Percentiles rank a stretch among this genome's conserved stretches.
Evolutionary conservation across 2,888 invertebrate species (phyloP).

Genomic region (Yponomeuta plumbellus): DNA sequence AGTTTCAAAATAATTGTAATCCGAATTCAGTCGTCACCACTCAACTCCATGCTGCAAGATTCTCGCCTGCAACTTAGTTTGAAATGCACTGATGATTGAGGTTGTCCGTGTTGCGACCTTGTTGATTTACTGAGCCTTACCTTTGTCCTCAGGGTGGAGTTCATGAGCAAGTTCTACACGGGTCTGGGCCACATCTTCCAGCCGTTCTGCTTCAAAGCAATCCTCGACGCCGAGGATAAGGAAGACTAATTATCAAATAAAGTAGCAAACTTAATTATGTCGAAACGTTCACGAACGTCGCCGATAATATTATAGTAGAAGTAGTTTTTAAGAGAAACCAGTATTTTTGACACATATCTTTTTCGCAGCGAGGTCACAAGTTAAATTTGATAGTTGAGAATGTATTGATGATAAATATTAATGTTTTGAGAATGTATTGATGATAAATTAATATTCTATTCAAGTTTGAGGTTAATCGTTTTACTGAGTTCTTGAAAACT

Average conservation of each 20-base stretch:
- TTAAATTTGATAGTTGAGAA: background rate
- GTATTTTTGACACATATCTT: conserved; percentile 10
- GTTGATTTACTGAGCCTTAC: too few species aligned
- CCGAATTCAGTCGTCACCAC: too few species aligned
- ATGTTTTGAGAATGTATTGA: background rate
- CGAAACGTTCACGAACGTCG: background rate
- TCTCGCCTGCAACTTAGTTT: too few species aligned
- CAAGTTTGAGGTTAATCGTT: too few species aligned
- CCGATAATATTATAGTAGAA: background rate
- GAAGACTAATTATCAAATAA: conserved; percentile 42
- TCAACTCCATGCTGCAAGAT: too few species aligned
- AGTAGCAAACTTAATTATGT: background rate
- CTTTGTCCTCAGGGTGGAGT: conserved; percentile 86
- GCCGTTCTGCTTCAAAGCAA: conserved; percentile 90
- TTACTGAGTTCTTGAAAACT: too few species aligned
- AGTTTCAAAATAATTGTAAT: too few species aligned
- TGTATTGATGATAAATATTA: background rate
- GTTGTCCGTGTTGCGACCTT: too few species aligned
- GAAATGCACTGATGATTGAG: too few species aligned
- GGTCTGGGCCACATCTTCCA: conserved; percentile 89
- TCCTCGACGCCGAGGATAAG: conserved; percentile 76
- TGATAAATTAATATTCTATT: too few species aligned
- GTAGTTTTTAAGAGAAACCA: conserved; percentile 5
- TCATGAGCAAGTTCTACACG: conserved; percentile 95
- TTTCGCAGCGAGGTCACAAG: conserved; percentile 8